These are phyloP conservation scores for Sebastes kiyomatsui DNA, from an alignment of 2,797 vertebrate species.

Conservation along the genomic window DNA sequence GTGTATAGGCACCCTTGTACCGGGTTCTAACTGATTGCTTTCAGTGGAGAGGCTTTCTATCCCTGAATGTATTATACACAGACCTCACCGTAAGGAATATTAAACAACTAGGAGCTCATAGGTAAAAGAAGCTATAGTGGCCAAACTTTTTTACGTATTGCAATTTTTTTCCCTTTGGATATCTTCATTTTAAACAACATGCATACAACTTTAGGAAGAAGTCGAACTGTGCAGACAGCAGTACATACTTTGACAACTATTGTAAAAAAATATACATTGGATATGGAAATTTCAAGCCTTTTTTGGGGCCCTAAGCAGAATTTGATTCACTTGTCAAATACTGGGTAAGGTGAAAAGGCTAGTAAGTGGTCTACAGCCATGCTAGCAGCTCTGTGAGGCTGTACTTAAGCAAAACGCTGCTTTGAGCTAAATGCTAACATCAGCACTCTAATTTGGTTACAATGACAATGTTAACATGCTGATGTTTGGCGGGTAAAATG, in stretches of 20 bases:
- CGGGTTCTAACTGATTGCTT: conserved; percentile 26
- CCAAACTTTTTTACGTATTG: neutral
- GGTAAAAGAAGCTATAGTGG: neutral
- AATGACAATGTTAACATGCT: neutral
- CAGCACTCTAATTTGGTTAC: neutral
- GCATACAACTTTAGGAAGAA: neutral
- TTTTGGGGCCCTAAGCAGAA: neutral
- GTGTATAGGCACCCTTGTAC: neutral
- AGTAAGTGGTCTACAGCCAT: neutral
- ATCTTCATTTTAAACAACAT: neutral
- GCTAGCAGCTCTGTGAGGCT: neutral
- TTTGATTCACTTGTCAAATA: neutral
- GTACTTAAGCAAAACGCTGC: neutral
- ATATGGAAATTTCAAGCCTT: neutral
- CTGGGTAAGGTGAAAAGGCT: neutral
- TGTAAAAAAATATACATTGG: neutral
- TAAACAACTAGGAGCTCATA: conserved; percentile 8
- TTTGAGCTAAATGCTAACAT: neutral
- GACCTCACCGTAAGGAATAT: conserved; percentile 10
- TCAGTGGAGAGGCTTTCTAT: conserved; percentile 26
- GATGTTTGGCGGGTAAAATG: neutral
- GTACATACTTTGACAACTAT: neutral
- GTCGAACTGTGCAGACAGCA: neutral
- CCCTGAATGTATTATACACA: conserved; percentile 17
- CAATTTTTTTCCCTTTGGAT: neutral